Percentiles rank a stretch among this genome's conserved stretches.
Evolutionary conservation across 2,888 invertebrate species (phyloP).

Genomic region (Aromia moschata): DNA sequence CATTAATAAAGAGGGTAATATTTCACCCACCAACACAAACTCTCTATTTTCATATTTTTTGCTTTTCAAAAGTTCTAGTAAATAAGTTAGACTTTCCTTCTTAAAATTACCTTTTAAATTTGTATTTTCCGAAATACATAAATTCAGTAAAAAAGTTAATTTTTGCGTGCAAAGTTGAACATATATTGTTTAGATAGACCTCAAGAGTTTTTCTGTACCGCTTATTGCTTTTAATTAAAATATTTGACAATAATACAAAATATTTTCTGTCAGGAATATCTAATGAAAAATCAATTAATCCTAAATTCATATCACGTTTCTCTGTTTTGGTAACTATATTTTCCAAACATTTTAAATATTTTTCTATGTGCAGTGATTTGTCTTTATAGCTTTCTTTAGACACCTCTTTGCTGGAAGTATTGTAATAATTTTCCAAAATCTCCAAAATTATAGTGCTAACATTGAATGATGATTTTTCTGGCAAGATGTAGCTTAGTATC

Average conservation of each 20-base stretch:
- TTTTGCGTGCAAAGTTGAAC: constrained; percentile 30
- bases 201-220: constrained; percentile 37
- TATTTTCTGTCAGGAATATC: constrained; percentile 58
- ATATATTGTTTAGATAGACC: constrained; percentile 62
- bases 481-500: constrained; percentile 63
- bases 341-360: constrained; percentile 67
- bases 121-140: constrained; percentile 33
- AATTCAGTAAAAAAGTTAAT: constrained; percentile 45
- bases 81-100: constrained; percentile 27
- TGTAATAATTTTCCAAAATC: constrained; percentile 62
- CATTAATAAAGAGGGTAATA: constrained; percentile 26
- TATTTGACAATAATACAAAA: constrained; percentile 52
- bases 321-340: constrained; percentile 65
- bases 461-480: constrained; percentile 59
- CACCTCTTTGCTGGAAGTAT: constrained; percentile 56
- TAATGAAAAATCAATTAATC: constrained; percentile 63
- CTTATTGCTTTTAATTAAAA: constrained; percentile 66
- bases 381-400: constrained; percentile 62
- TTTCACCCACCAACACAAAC: constrained; percentile 24
- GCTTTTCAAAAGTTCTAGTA: constrained; percentile 28
- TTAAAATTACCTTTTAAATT: constrained; percentile 29
- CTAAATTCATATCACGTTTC: constrained; percentile 59
- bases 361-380: constrained; percentile 69
- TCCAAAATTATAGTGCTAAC: constrained; percentile 61
- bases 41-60: constrained; percentile 15